Evolutionary conservation across 2,888 invertebrate species (phyloP).

Genomic region (Uloborus plumipes): DNA sequence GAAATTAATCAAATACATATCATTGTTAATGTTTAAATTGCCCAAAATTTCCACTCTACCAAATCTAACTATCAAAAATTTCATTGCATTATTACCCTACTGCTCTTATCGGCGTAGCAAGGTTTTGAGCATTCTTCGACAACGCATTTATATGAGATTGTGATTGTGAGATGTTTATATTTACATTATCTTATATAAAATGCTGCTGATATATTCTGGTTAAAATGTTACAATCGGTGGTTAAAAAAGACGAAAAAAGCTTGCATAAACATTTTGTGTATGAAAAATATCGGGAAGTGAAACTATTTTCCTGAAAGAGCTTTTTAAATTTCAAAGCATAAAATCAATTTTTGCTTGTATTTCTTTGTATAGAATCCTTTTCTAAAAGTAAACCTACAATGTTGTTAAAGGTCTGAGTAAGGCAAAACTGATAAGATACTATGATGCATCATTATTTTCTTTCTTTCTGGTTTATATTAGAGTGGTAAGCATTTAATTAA

Average conservation of each 20-base stretch:
- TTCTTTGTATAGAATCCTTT: background rate
- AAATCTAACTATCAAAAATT: constrained; percentile 1
- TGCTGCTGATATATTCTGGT: constrained; percentile 42
- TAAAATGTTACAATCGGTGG: constrained; percentile 45
- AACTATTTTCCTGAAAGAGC: constrained; percentile 2
- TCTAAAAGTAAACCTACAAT: no score
- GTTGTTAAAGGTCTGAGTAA: no score
- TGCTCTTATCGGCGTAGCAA: constrained; percentile 2
- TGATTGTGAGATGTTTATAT: constrained; percentile 56
- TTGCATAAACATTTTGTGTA: background rate
- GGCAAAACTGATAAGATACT: no score
- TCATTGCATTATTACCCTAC: background rate
- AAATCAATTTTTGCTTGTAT: background rate
- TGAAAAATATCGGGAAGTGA: background rate
- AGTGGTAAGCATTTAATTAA: no score
- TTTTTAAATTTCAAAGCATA: background rate
- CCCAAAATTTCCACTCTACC: constrained; percentile 27
- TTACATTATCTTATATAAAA: constrained; percentile 44
- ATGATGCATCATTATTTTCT: no score
- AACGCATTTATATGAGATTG: constrained; percentile 47
- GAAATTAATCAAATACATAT: constrained; percentile 40
- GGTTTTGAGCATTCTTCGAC: constrained; percentile 50
- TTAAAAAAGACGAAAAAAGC: constrained; percentile 16
- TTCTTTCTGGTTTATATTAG: no score
- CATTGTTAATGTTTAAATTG: constrained; percentile 38